Conservation (phyloP, 2,797 vertebrate genomes). For the Mormyrops boulengeri region DNA sequence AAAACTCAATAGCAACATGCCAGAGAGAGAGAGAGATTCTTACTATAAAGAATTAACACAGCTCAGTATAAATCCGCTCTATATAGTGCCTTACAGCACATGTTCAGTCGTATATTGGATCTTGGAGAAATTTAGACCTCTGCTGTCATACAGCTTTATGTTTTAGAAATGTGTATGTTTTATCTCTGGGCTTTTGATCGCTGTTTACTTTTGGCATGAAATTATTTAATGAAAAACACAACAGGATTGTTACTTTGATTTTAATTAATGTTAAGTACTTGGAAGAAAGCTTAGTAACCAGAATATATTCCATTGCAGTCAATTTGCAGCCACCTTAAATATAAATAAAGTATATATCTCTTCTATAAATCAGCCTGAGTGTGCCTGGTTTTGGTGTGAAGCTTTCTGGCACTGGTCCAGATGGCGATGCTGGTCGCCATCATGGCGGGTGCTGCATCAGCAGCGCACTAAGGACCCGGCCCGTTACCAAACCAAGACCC, state of each 20-base stretch:
- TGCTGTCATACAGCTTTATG: neutral
- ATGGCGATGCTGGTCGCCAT: neutral
- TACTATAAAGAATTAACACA: slow-evolving; percentile 63
- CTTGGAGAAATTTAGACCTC: neutral
- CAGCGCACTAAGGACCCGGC: neutral
- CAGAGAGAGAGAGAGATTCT: slow-evolving; percentile 59
- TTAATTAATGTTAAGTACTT: neutral
- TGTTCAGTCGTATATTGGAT: neutral
- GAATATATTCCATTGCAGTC: neutral
- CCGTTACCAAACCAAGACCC: neutral
- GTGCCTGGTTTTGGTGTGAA: neutral
- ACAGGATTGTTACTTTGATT: neutral
- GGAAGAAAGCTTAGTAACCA: neutral
- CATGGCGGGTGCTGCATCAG: neutral
- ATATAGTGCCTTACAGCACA: neutral
- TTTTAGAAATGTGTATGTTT: neutral
- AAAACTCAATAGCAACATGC: slow-evolving; percentile 81
- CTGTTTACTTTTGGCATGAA: neutral
- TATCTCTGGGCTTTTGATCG: neutral
- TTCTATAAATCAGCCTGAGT: neutral
- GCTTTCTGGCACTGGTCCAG: neutral
- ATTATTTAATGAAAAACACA: neutral
- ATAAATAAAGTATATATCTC: neutral
- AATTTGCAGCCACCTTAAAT: neutral
- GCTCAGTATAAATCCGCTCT: neutral